Conservation (phyloP, 2,113 vertebrate genomes). For the Antechinus stuartii region DNA sequence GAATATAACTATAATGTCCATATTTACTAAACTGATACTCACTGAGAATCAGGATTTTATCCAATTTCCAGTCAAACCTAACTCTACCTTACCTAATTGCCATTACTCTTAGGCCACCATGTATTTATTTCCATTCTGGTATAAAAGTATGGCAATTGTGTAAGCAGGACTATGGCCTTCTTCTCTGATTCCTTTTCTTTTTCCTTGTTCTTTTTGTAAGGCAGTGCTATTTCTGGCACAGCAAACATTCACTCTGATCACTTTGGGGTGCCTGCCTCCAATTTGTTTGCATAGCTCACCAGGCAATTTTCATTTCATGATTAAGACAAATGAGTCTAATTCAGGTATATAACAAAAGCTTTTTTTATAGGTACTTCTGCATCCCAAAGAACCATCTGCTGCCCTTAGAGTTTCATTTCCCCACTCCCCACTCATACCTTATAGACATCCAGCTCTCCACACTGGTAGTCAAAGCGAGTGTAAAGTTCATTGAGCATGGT, state of each 20-base stretch:
- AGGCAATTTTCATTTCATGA: conserved; percentile 7
- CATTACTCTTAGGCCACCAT: neutral
- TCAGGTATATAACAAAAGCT: conserved; percentile 10
- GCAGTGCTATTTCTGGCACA: conserved; percentile 47
- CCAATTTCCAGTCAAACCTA: conserved; percentile 5
- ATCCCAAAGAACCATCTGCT: fast-evolving
- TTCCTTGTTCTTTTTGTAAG: neutral
- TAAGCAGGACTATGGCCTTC: conserved; percentile 8
- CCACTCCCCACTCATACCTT: conserved; percentile 90
- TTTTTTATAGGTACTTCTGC: conserved; percentile 1
- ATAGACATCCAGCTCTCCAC: conserved; percentile 96
- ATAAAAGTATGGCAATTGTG: neutral
- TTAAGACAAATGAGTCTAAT: conserved; percentile 25
- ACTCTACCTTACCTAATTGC: neutral
- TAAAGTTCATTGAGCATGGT: conserved; percentile 98
- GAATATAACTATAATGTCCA: neutral
- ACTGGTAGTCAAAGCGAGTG: conserved; percentile 96
- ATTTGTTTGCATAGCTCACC: neutral
- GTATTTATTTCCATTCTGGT: conserved; percentile 6
- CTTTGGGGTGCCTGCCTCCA: conserved; percentile 5
- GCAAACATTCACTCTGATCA: conserved; percentile 20
- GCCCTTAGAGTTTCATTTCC: neutral
- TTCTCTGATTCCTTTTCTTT: neutral
- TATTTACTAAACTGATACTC: conserved; percentile 37
- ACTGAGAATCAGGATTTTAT: conserved; percentile 17